A percentile compares a stretch with the other conserved stretches of the same genome.
Conservation (phyloP, 2,113 vertebrate species). For the Spheniscus mendiculus region DNA sequence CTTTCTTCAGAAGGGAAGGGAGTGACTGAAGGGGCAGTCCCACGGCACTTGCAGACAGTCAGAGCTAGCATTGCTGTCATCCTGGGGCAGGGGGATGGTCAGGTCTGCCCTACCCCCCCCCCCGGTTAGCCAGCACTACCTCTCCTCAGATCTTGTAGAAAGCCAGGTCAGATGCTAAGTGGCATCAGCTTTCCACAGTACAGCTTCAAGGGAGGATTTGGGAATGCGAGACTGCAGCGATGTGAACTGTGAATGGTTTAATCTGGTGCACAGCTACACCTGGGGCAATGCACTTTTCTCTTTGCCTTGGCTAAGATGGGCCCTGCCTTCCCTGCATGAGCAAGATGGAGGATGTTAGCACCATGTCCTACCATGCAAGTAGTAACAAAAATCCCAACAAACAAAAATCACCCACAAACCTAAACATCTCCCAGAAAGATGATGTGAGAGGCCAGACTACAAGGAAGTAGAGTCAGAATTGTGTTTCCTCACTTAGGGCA, state of each 20-base stretch:
- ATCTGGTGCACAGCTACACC: neutral
- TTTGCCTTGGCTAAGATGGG: neutral
- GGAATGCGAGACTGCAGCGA: neutral
- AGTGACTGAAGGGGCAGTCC: neutral
- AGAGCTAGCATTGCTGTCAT: neutral
- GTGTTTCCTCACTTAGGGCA: neutral
- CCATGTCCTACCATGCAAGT: neutral
- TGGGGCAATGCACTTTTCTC: rapidly evolving
- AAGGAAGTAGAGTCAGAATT: neutral
- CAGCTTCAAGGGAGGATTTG: neutral
- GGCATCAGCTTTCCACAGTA: neutral
- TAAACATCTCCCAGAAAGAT: neutral
- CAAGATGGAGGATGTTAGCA: neutral
- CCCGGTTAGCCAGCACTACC: neutral
- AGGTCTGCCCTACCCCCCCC: too few species aligned
- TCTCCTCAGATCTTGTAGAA: neutral
- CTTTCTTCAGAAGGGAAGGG: neutral
- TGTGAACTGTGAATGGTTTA: neutral
- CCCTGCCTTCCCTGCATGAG: neutral
- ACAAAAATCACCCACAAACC: neutral
- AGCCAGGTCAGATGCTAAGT: neutral
- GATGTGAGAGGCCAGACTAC: neutral
- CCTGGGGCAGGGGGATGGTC: too few species aligned
- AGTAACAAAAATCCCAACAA: neutral
- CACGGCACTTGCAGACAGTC: neutral